phyloP scores from a whole-genome alignment of 2,113 vertebrate genomes.

The Chamaetylas fuelleborni region DNA sequence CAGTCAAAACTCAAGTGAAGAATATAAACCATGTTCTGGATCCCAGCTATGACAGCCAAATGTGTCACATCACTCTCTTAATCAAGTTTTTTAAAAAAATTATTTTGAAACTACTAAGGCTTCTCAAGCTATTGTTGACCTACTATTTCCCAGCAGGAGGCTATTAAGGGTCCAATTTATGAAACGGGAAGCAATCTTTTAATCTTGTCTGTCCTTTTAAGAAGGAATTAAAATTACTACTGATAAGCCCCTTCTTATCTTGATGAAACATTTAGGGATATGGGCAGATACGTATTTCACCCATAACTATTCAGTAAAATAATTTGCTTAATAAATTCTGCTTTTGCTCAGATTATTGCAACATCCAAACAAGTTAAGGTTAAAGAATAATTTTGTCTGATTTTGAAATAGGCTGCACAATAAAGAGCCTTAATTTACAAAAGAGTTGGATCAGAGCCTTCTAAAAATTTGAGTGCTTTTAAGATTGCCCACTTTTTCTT shows the following conservation, averaged over 20 bases:
- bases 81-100: neutral
- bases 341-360: neutral
- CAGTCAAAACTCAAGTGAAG: neutral
- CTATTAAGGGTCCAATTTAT: neutral
- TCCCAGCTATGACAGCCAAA: neutral
- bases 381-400: neutral
- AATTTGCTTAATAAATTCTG: neutral
- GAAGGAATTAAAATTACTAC: neutral
- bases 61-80: rapidly evolving
- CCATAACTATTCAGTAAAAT: neutral
- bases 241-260: neutral
- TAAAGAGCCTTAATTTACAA: neutral
- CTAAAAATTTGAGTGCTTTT: neutral
- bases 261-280: neutral
- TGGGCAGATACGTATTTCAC: neutral
- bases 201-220: neutral
- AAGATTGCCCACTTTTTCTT: neutral
- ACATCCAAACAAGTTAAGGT: neutral
- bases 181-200: neutral
- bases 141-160: neutral
- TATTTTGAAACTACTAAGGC: neutral
- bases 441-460: neutral
- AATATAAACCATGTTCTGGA: neutral
- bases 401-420: neutral
- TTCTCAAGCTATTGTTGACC: neutral